phyloP scores from a whole-genome alignment of 1,140 invertebrate genomes.

The Penaeus japonicus region DNA sequence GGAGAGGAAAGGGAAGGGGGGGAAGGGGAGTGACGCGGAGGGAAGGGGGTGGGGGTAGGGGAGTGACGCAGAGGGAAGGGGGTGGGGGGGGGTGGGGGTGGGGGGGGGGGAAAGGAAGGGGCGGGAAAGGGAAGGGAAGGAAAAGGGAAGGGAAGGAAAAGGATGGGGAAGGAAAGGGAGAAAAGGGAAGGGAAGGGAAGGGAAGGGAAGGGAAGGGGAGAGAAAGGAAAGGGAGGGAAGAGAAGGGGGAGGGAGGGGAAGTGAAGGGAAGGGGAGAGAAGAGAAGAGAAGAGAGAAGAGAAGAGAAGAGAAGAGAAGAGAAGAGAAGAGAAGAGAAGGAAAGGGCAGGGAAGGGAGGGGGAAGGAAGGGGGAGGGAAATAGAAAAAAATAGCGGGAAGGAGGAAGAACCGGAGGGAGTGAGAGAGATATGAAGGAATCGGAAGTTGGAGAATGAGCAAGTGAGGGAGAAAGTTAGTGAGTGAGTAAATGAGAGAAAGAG shows the following conservation, averaged over 20 bases:
- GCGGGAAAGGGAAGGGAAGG: too few relatives aligned
- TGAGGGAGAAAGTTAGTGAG: neutral
- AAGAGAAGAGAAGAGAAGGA: neutral
- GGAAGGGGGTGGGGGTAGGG: neutral
- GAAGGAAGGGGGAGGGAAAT: neutral
- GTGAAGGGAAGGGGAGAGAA: neutral
- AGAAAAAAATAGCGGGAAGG: neutral
- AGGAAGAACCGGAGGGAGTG: neutral
- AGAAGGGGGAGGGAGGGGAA: neutral
- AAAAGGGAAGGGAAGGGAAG: neutral
- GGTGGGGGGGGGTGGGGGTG: neutral
- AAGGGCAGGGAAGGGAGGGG: neutral
- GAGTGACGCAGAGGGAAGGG: neutral
- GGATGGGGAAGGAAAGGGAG: neutral
- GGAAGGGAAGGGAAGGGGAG: neutral
- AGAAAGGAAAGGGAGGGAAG: neutral
- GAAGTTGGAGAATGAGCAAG: neutral
- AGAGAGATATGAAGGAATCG: neutral
- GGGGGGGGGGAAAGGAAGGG: neutral
- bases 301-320: neutral
- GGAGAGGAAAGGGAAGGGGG: neutral
- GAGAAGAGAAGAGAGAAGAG: neutral
- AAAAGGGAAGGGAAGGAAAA: neutral
- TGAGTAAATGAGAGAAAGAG: neutral
- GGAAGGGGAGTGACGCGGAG: neutral